A percentile compares a stretch with the other conserved stretches of the same genome.
Evolutionary conservation across 2,888 invertebrate genomes (phyloP).

Genomic region (Eumerus sabulonum): DNA sequence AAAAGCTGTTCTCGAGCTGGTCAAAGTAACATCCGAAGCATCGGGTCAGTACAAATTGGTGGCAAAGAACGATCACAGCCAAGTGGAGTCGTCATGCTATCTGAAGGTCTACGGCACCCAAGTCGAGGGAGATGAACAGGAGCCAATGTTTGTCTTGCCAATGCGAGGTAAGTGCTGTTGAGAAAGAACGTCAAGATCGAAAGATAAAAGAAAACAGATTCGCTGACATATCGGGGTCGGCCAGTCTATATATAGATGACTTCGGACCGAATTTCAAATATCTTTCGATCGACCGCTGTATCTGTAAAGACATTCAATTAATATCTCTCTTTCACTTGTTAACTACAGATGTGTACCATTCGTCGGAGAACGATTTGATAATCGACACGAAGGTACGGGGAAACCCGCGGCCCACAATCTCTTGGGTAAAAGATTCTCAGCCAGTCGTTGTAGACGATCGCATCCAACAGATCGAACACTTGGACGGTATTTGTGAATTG

Average conservation of each 20-base stretch:
- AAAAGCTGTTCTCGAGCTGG: conserved; percentile 86
- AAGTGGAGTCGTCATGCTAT: conserved; percentile 85
- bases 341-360: conserved; percentile 85
- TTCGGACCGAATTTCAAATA: conserved; percentile 46
- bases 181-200: conserved; percentile 37
- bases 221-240: conserved; percentile 73
- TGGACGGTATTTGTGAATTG: conserved; percentile 88
- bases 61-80: conserved; percentile 87
- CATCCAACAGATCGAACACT: conserved; percentile 84
- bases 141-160: conserved; percentile 79
- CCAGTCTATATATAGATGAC: conserved; percentile 73
- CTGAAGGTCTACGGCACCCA: conserved; percentile 79
- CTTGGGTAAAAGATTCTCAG: conserved; percentile 87
- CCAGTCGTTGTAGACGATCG: conserved; percentile 82
- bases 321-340: too few relatives aligned
- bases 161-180: conserved; percentile 82
- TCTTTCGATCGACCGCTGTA: conserved; percentile 67
- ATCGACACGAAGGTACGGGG: conserved; percentile 90
- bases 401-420: conserved; percentile 85
- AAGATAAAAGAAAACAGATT: conserved; percentile 50
- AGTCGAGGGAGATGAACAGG: conserved; percentile 76
- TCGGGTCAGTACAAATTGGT: conserved; percentile 91
- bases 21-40: conserved; percentile 84
- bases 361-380: conserved; percentile 86
- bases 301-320: conserved; percentile 21